Base-by-base conservation (phyloP, 2,888 invertebrate species). In the Pinctada fucata region DNA sequence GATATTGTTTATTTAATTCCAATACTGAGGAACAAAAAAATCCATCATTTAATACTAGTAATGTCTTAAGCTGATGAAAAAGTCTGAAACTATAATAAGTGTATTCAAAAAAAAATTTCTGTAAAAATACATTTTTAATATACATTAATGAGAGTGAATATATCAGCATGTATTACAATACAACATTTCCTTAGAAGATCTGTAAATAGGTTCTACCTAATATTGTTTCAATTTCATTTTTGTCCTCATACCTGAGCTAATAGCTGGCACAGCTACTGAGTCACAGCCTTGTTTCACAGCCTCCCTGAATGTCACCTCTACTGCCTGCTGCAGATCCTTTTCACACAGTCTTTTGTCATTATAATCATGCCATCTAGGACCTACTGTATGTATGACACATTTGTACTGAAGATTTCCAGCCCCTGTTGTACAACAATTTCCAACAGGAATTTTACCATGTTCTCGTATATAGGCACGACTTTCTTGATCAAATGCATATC, bases 331-430 rank as follows among this genome's bases (percentile, higher is more conserved):
- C 31, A 86, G 69, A 65, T 81, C 77, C 47, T 66, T 58, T 10
- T 69, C 58, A 48, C 78, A 76, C 31, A 70, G 69, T 3, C 80
- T 73, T 63, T 79, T 77, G 45, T 75, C 67, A 8, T 48, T 16
- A 49, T 82, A 80, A 10, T 72, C 76, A 10, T 76, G 6, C 86
- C 86, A 86, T 67, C 83, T 79, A 45, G 86, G 86, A 31, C 84
- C 86, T 65, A 78, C 80, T 48, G 84, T 80, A 73, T 86, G 84
- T 8, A 86, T 80, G 4, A 86, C 79, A 65, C 77, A 75, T 1
- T 63, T 52, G 45, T 80, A 77, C 10, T 76, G 75, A 5, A 85
- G 48, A 4, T 75, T 69, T 3, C 84, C 84, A 45, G 84, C 83
- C 16, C 81, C 73, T 2, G 84, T 85, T 63, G 79, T 75, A 69